A percentile compares a stretch with the other conserved stretches of the same genome.
Conservation (phyloP, 2,888 invertebrate genomes). For the Tipula unca region DNA sequence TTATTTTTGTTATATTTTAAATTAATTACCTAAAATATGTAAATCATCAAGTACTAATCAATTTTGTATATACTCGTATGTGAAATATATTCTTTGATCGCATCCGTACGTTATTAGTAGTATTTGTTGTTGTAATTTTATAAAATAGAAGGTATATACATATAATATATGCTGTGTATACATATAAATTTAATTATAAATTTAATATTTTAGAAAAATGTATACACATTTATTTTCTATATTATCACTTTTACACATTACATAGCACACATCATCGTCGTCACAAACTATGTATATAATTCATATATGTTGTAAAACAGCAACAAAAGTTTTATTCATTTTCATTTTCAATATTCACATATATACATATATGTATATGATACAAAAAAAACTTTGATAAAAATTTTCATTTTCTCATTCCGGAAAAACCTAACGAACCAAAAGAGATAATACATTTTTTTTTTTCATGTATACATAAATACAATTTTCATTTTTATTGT, state of each 20-base stretch:
- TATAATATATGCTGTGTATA: neutral
- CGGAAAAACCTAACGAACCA: constrained; percentile 18
- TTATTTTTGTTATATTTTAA: neutral
- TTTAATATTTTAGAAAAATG: neutral
- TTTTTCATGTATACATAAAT: neutral
- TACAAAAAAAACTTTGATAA: neutral
- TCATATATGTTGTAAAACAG: neutral
- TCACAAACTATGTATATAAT: neutral
- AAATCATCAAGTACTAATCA: neutral
- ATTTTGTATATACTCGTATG: neutral
- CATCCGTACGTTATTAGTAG: neutral
- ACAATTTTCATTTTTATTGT: neutral
- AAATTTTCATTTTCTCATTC: neutral
- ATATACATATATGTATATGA: neutral
- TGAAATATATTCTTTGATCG: neutral
- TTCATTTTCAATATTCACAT: neutral
- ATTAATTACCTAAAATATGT: neutral
- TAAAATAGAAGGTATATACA: neutral
- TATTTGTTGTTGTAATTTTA: neutral
- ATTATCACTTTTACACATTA: constrained; percentile 15
- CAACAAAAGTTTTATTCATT: neutral
- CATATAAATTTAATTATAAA: neutral
- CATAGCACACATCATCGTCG: neutral
- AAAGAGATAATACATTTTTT: constrained; percentile 16
- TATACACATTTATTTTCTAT: neutral